A percentile compares a stretch with the other conserved stretches of the same genome.
phyloP scores from a whole-genome alignment of 2,888 invertebrate genomes.

The Folsomia candida region DNA sequence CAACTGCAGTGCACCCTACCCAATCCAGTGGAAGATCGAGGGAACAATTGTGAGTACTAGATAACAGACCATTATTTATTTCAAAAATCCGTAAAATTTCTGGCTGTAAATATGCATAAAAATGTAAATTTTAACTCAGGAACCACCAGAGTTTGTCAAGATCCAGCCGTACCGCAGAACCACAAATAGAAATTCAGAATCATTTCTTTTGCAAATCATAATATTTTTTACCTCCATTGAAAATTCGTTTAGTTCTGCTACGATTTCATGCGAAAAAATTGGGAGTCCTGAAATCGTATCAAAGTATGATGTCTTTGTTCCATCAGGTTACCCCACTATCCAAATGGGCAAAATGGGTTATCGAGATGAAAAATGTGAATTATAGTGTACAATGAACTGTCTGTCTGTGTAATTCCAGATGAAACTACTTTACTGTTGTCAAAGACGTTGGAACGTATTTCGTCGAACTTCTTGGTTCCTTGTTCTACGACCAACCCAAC shows the following conservation, averaged over 20 bases:
- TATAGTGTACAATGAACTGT: too few relatives aligned
- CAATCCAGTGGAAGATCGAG: slow-evolving; percentile 26
- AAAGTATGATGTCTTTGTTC: neutral
- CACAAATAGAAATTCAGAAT: neutral
- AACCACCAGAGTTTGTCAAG: slow-evolving; percentile 26
- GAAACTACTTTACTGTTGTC: neutral
- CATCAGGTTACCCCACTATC: too few relatives aligned
- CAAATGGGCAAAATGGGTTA: too few relatives aligned
- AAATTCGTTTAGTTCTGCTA: neutral
- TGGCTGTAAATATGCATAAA: neutral
- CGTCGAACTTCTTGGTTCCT: neutral
- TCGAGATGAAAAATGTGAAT: too few relatives aligned
- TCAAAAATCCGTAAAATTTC: neutral
- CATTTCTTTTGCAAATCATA: neutral
- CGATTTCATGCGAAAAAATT: neutral
- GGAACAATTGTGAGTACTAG: slow-evolving; percentile 27
- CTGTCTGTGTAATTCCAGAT: neutral
- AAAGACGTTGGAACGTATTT: neutral
- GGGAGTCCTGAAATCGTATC: neutral
- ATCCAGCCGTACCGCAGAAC: slow-evolving; percentile 11
- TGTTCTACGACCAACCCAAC: slow-evolving; percentile 11
- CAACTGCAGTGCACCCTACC: slow-evolving; percentile 21
- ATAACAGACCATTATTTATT: neutral
- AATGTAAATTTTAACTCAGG: neutral
- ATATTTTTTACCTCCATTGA: neutral